Conservation (phyloP, 2,888 invertebrate genomes). For the Drosophila affinis region DNA sequence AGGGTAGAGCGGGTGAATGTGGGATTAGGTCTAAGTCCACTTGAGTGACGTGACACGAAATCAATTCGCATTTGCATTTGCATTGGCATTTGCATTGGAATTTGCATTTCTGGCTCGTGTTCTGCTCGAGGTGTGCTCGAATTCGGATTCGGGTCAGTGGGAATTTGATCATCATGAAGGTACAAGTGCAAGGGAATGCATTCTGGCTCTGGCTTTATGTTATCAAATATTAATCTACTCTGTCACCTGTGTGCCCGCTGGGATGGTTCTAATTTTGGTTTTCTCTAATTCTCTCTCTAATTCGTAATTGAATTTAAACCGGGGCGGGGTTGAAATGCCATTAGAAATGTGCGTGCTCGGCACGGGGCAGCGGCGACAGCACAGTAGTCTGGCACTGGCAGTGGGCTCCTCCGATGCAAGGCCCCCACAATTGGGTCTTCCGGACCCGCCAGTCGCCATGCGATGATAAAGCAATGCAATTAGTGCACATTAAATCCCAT, state of each 20-base stretch:
- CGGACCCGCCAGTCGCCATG: slow-evolving; percentile 20
- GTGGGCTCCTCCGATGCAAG: slow-evolving; percentile 13
- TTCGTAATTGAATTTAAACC: slow-evolving; percentile 70
- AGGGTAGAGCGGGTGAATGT: not conserved
- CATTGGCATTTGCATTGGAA: slow-evolving; percentile 26
- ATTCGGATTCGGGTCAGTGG: not conserved
- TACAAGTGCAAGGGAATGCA: too few species aligned
- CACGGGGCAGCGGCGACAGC: slow-evolving; percentile 27
- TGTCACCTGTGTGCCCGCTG: slow-evolving; percentile 6
- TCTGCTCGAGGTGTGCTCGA: too few species aligned
- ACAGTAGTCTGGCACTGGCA: too few species aligned
- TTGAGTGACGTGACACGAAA: slow-evolving; percentile 54
- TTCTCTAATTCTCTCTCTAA: slow-evolving; percentile 1
- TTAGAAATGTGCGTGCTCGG: slow-evolving; percentile 54
- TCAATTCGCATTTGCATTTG: slow-evolving; percentile 48
- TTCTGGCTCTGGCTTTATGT: not conserved
- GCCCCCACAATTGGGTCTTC: slow-evolving; percentile 44
- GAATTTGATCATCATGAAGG: not conserved
- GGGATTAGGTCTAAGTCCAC: slow-evolving; percentile 5
- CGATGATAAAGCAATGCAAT: slow-evolving; percentile 49
- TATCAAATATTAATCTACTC: slow-evolving; percentile 17
- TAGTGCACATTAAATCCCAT: slow-evolving; percentile 76
- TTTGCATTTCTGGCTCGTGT: slow-evolving; percentile 28
- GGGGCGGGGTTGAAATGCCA: slow-evolving; percentile 44
- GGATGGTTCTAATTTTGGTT: not conserved